Base-by-base conservation (phyloP, 2,113 vertebrate genomes). In the Phyllostomus discolor region DNA sequence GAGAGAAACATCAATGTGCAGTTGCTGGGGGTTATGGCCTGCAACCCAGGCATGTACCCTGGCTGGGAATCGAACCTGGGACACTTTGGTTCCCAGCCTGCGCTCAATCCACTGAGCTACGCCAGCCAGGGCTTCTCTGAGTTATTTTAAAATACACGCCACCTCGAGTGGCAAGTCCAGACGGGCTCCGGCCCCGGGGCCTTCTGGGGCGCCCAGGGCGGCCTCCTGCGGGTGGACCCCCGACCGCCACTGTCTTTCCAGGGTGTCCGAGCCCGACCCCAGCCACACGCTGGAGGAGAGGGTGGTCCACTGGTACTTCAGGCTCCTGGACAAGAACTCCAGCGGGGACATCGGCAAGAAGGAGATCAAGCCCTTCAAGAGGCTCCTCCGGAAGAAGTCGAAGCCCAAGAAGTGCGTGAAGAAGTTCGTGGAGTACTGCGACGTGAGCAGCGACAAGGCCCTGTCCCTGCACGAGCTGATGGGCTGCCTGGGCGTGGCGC, bases 301-400 rank as follows among this genome's bases (percentile, higher is more conserved):
- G 87, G 99, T 99, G 7, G 99, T 99, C 28, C 99, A 99, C 35
- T 99, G 99, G 99, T 99, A 99, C 96, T 99, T 99, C 98, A 99
- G 98, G 66, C 99, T 99, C 76, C 98, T 99, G 7, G 99, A 99
- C 96, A 99, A 99, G 97, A 99, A 99, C 94, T 98, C 98, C 92
- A 99, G 99, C 1, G 99, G 99, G 0, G 99, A 99, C 97, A 99
- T 99, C 0, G 99, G 99, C 87, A 99, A 99, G 97, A 99, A 99
- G 97, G 99, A 99, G 98, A 99, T 99, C 96, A 99, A 99, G 73
- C 99, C 99, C 9, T 99, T 99, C 98, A 99, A 99, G 98, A 99
- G 99, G 57, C 99, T 99, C 93, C 98, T 99, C 35, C 99, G 99
- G 93, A 99, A 99, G 96, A 99, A 99, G 83, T 99, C 99, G 90